Conservation (phyloP, 1,140 invertebrate genomes). For the Cydia fagiglandana region DNA sequence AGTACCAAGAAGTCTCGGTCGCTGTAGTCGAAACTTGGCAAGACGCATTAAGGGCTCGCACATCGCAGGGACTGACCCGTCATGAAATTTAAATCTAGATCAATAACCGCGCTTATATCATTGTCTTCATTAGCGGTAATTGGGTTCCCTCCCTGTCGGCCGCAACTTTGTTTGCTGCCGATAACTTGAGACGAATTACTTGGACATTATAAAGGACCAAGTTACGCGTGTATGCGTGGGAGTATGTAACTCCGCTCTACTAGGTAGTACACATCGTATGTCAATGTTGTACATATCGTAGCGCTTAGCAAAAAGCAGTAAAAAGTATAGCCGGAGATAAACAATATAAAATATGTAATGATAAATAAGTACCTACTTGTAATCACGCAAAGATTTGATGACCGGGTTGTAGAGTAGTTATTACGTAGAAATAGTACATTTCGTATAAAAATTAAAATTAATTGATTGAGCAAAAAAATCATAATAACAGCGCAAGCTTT, state of each 20-base stretch:
- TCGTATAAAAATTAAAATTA: too few relatives aligned
- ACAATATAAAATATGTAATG: too few relatives aligned
- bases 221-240: constrained; percentile 35
- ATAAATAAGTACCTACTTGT: too few relatives aligned
- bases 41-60: constrained; percentile 77
- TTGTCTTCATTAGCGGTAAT: constrained; percentile 79
- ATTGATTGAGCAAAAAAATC: too few relatives aligned
- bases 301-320: too few relatives aligned
- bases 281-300: background rate
- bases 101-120: constrained; percentile 79
- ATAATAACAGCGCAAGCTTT: too few relatives aligned
- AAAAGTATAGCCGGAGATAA: too few relatives aligned
- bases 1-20: constrained; percentile 46
- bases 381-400: too few relatives aligned
- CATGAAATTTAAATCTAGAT: constrained; percentile 80
- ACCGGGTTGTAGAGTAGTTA: too few relatives aligned
- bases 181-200: constrained; percentile 78
- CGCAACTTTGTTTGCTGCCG: constrained; percentile 74
- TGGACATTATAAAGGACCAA: constrained; percentile 47
- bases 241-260: background rate
- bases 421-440: too few relatives aligned
- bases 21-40: constrained; percentile 64
- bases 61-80: constrained; percentile 76
- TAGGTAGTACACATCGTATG: background rate
- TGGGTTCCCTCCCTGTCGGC: constrained; percentile 73